Evolutionary conservation across 2,888 invertebrate genomes (phyloP).

Genomic region (Agrilus biguttatus): DNA sequence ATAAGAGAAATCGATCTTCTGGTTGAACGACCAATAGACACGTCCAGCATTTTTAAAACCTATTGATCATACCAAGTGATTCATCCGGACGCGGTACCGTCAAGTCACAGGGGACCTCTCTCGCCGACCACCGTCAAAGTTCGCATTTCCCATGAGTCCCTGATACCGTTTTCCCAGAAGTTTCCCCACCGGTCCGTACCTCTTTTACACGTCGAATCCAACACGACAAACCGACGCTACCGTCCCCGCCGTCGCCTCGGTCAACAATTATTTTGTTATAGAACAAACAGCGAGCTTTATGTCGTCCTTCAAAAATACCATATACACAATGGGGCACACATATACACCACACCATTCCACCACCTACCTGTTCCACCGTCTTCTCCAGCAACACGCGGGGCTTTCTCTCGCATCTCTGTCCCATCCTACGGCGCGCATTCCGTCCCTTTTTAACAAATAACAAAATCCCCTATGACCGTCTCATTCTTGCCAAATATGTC

Average conservation of each 20-base stretch:
- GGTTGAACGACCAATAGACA: too few species aligned
- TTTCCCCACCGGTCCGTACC: background rate
- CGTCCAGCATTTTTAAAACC: too few species aligned
- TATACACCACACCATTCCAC: background rate
- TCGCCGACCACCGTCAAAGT: too few species aligned
- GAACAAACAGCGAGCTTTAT: slow-evolving; percentile 6
- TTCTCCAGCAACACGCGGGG: background rate
- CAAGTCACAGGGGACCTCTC: too few species aligned
- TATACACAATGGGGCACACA: slow-evolving; percentile 14
- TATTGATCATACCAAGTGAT: too few species aligned
- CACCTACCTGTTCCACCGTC: background rate
- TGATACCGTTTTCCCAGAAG: background rate
- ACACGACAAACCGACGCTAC: background rate
- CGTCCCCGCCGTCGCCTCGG: background rate
- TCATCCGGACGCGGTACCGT: too few species aligned
- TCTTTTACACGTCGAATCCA: background rate
- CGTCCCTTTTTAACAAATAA: slow-evolving; percentile 7
- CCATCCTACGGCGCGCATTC: slow-evolving; percentile 5
- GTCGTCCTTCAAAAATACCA: slow-evolving; percentile 10
- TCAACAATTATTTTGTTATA: slow-evolving; percentile 6
- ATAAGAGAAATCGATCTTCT: too few species aligned
- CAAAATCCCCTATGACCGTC: slow-evolving; percentile 8
- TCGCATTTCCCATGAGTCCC: too few species aligned
- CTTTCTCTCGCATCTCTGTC: slow-evolving; percentile 7
- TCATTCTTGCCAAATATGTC: slow-evolving; percentile 25